Conservation (phyloP, 1,140 invertebrate genomes). For the Cotesia glomerata region DNA sequence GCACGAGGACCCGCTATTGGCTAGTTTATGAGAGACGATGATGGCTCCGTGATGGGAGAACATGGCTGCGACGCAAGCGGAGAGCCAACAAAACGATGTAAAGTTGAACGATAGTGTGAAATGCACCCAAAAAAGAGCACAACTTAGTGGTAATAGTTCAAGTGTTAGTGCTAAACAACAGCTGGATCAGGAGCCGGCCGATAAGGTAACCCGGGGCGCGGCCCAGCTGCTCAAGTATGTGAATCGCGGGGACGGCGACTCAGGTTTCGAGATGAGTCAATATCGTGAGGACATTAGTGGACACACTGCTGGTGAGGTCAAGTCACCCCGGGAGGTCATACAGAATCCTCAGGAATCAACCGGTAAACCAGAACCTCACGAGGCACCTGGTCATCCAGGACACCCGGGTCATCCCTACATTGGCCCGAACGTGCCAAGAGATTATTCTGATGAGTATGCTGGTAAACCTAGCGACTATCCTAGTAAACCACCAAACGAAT, state of each 20-base stretch:
- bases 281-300: slow-evolving; percentile 63
- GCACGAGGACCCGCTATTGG: slow-evolving; percentile 51
- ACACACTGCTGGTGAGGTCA: slow-evolving; percentile 59
- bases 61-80: slow-evolving; percentile 69
- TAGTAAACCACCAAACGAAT: slow-evolving; percentile 37
- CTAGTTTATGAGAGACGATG: slow-evolving; percentile 48
- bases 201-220: slow-evolving; percentile 57
- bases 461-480: slow-evolving; percentile 49
- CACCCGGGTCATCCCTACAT: slow-evolving; percentile 47
- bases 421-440: slow-evolving; percentile 38
- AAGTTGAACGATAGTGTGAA: slow-evolving; percentile 63
- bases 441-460: slow-evolving; percentile 50
- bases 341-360: slow-evolving; percentile 52
- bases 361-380: slow-evolving; percentile 52
- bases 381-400: slow-evolving; percentile 45
- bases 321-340: slow-evolving; percentile 53
- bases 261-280: slow-evolving; percentile 64
- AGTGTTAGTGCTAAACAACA: slow-evolving; percentile 56
- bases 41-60: slow-evolving; percentile 59
- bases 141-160: slow-evolving; percentile 55
- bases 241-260: slow-evolving; percentile 50
- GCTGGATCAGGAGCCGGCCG: slow-evolving; percentile 53
- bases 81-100: slow-evolving; percentile 67
- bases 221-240: slow-evolving; percentile 61
- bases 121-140: slow-evolving; percentile 59